Conservation (phyloP, 2,888 invertebrate species). For the Copidosoma aretas region DNA sequence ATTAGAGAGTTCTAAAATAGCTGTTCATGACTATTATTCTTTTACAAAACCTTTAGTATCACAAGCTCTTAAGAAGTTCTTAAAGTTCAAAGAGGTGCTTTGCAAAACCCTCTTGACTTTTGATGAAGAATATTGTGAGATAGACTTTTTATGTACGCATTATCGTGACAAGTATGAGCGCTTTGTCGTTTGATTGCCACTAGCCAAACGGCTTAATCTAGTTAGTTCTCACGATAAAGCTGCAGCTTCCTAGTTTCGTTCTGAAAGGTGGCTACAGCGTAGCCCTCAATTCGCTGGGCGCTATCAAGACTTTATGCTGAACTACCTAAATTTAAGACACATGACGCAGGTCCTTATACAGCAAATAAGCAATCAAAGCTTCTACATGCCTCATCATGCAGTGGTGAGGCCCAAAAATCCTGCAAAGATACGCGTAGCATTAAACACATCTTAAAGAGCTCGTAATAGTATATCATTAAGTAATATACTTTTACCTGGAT, state of each 20-base stretch:
- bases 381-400: conserved; percentile 5
- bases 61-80: background rate
- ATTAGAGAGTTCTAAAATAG: too few species aligned
- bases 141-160: background rate
- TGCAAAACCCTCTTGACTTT: background rate
- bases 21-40: background rate
- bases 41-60: background rate
- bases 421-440: background rate
- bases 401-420: background rate
- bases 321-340: background rate
- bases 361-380: background rate
- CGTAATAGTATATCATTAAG: background rate
- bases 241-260: background rate
- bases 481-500: background rate
- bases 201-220: background rate
- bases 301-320: background rate
- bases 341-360: background rate
- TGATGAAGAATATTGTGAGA: background rate
- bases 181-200: background rate
- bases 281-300: background rate
- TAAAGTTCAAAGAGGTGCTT: background rate
- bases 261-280: background rate
- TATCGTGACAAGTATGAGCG: background rate
- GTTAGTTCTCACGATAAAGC: background rate
- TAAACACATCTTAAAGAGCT: conserved; percentile 6